Evolutionary conservation across 1,140 invertebrate species (phyloP).

Genomic region (Bombus waltoni): DNA sequence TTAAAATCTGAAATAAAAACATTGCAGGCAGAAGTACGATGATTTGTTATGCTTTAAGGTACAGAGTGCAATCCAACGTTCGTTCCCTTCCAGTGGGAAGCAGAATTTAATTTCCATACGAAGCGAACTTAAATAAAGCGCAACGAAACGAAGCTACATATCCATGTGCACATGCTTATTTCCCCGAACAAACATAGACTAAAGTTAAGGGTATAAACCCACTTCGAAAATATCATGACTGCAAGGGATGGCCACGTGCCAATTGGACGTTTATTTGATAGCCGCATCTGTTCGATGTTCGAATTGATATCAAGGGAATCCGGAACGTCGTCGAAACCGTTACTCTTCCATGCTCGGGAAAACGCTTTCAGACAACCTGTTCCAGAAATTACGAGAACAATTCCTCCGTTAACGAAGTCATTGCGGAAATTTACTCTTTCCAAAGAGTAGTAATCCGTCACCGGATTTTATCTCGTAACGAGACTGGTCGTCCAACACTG

Average conservation of each 20-base stretch:
- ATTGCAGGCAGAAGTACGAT: no score
- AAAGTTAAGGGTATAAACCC: slow-evolving; percentile 56
- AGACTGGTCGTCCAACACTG: not conserved
- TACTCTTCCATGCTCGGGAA: slow-evolving; percentile 15
- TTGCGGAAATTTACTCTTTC: slow-evolving; percentile 13
- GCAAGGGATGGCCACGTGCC: slow-evolving; percentile 58
- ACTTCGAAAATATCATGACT: slow-evolving; percentile 61
- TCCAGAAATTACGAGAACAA: slow-evolving; percentile 29
- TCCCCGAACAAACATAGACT: slow-evolving; percentile 10
- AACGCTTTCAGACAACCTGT: not conserved
- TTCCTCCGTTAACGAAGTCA: slow-evolving; percentile 32
- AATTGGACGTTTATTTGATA: slow-evolving; percentile 60
- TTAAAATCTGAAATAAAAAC: no score
- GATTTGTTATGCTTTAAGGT: no score
- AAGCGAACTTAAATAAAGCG: not conserved
- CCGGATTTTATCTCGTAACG: slow-evolving; percentile 9
- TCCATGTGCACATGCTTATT: not conserved
- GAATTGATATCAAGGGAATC: slow-evolving; percentile 40
- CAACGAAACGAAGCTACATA: not conserved
- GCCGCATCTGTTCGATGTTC: slow-evolving; percentile 38
- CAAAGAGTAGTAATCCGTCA: not conserved
- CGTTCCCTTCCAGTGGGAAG: no score
- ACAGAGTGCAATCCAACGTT: no score
- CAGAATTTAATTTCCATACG: not conserved
- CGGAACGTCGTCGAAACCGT: slow-evolving; percentile 14